Evolutionary conservation across 2,888 invertebrate species (phyloP), one percentile per base, ranked within the genome.

Genomic region (Plagiodera versicolora): DNA sequence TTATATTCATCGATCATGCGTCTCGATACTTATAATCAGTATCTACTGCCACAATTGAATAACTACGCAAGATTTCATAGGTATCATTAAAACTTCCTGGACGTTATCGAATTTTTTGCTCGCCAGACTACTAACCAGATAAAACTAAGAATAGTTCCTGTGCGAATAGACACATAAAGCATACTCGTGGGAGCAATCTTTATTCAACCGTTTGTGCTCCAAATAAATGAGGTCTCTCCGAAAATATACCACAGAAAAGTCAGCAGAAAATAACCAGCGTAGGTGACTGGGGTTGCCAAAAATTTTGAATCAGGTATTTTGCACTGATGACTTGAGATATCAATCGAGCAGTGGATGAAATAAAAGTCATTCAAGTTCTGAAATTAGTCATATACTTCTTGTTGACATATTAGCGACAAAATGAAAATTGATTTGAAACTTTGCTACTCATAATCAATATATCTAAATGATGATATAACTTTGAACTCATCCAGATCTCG

Each of bases 121-220:
- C 32, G 14, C 39, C n/a, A 3, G 3, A 49, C 44, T 16, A 56
- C 49, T 60, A 58, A 24, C 24, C 58, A 60, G 58, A 65, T 65
- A 58, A 52, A 56, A 65, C 53, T 55, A 57, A 55, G 53, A 65
- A 62, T 62, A 62, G 62, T 65, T 65, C 58, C 55, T 51, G 58
- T 63, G 56, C 58, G 60, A 62, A 65, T 60, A 60, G 56, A 54
- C 60, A 63, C 60, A 62, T 65, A 58, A 60, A 65, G 58, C 55
- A 57, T 60, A 61, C 64, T 53, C 61, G 54, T 45, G 64, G 64
- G 61, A 61, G 55, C 58, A 61, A 64, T 64, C 52, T 39, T 54
- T 49, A 51, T 64, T 59, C 61, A 60, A 60, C 57, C 61, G 64
- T 56, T 55, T 61, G 30, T 35, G 55, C 56, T 54, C 61, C 61